A percentile compares a stretch with the other conserved stretches of the same genome.
Conservation (phyloP, 53 echinoderm and acorn worm species). For the Henricia sp. region DNA sequence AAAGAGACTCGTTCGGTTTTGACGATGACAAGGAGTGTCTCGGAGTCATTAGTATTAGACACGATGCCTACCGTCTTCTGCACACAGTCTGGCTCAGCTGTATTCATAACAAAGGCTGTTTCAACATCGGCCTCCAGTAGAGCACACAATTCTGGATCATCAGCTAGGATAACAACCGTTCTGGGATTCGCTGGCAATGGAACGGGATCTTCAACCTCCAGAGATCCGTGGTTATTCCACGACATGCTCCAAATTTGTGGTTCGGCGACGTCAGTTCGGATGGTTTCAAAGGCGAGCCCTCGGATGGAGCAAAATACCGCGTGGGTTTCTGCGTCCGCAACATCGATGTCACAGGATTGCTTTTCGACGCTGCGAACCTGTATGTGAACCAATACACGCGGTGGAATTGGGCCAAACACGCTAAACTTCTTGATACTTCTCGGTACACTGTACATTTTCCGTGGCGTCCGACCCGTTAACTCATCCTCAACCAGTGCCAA, state of each 20-base stretch:
- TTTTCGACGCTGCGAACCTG: neutral
- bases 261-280: conserved; percentile 12
- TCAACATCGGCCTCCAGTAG: too few relatives aligned
- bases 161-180: conserved; percentile 33
- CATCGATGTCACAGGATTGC: conserved; percentile 28
- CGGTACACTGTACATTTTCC: conserved; percentile 47
- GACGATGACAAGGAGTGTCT: neutral
- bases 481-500: neutral
- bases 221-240: conserved; percentile 2
- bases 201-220: neutral
- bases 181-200: neutral
- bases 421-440: conserved; percentile 7
- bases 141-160: conserved; percentile 10
- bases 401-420: conserved; percentile 8
- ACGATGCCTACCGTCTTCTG: conserved; percentile 21
- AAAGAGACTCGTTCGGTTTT: neutral
- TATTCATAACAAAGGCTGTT: too few relatives aligned
- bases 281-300: conserved; percentile 13
- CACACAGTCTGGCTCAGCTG: too few relatives aligned
- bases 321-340: conserved; percentile 64
- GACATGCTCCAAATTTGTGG: conserved; percentile 40
- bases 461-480: neutral
- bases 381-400: conserved; percentile 32
- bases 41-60: conserved; percentile 1
- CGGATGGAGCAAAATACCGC: conserved; percentile 35